phyloP scores from a whole-genome alignment of 2,888 invertebrate species.

The Cistogaster globosa region DNA sequence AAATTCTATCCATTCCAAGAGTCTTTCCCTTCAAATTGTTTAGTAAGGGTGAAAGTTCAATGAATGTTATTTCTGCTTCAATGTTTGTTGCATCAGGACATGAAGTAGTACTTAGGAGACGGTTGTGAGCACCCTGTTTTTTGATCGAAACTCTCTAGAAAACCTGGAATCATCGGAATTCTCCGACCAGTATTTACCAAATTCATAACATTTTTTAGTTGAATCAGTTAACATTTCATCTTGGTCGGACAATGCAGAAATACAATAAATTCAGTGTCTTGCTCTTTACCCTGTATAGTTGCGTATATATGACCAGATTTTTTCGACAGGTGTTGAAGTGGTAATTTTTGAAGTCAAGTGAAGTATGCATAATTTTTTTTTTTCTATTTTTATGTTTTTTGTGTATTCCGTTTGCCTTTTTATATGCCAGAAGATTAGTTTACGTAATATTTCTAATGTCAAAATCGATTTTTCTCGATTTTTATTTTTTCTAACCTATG shows the following conservation, averaged over 20 bases:
- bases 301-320: neutral
- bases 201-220: too few species aligned
- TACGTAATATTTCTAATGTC: too few species aligned
- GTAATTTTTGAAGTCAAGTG: too few species aligned
- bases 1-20: constrained; percentile 53
- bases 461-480: too few species aligned
- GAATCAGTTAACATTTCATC: too few species aligned
- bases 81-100: too few species aligned
- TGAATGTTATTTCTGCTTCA: neutral
- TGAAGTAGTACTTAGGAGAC: neutral
- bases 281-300: neutral
- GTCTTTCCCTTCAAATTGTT: constrained; percentile 42
- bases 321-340: neutral
- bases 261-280: neutral
- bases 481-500: too few species aligned
- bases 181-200: neutral
- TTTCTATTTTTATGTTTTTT: too few species aligned
- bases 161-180: neutral
- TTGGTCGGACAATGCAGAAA: neutral
- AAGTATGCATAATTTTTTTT: too few species aligned
- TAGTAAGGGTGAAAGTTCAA: constrained; percentile 18
- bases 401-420: too few species aligned
- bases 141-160: neutral
- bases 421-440: too few species aligned
- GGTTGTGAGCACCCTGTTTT: neutral